These are phyloP conservation scores for Psilopogon haemacephalus DNA, from an alignment of 2,113 vertebrate genomes.

Conservation along the genomic window DNA sequence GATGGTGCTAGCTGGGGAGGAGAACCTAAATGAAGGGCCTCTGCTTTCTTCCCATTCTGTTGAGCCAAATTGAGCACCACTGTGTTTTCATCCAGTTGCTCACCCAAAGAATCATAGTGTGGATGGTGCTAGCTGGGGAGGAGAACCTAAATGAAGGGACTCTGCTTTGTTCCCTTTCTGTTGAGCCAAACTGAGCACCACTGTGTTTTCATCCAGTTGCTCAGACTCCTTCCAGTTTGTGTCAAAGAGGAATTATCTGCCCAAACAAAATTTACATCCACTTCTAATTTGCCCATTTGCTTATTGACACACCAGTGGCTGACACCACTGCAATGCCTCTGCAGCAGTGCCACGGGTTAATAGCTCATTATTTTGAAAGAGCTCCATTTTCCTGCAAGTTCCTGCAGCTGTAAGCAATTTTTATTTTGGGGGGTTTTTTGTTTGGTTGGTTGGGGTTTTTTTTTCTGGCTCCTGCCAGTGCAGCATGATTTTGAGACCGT, in stretches of 20 bases:
- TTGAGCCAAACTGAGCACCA: neutral
- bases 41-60: no score
- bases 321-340: constrained; percentile 51
- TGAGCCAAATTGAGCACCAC: no score
- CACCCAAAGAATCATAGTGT: neutral
- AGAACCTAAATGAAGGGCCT: constrained; percentile 34
- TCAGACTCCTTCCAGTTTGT: constrained; percentile 46
- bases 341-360: constrained; percentile 50
- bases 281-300: constrained; percentile 40
- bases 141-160: constrained; percentile 25
- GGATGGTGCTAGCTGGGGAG: constrained; percentile 23
- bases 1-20: constrained; percentile 21
- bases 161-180: constrained; percentile 25
- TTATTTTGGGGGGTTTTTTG: no score
- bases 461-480: constrained; percentile 28
- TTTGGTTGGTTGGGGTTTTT: no score
- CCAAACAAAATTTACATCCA: constrained; percentile 25
- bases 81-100: no score
- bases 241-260: constrained; percentile 30
- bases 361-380: constrained; percentile 62
- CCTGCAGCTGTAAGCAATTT: constrained; percentile 63
- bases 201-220: constrained; percentile 50
- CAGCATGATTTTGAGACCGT: constrained; percentile 25
- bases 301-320: constrained; percentile 44
- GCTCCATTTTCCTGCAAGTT: constrained; percentile 45